Evolutionary conservation across 2,888 invertebrate species (phyloP).

Genomic region (Synanthedon andrenaeformis): DNA sequence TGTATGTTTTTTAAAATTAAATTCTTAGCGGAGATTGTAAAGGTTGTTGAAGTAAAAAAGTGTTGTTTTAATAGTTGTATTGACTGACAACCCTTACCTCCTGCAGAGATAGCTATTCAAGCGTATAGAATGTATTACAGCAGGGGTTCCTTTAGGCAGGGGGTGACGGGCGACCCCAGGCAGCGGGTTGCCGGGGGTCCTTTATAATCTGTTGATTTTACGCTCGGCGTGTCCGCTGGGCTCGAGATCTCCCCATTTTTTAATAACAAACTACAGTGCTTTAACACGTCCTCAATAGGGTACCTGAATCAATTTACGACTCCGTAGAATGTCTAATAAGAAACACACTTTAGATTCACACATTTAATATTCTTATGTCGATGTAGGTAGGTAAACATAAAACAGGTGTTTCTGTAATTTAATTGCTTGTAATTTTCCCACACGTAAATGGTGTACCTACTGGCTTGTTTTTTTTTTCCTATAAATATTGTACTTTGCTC

Average conservation of each 20-base stretch:
- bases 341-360: constrained; percentile 33
- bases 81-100: constrained; percentile 46
- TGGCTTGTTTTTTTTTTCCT: background rate
- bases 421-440: background rate
- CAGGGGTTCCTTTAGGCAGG: constrained; percentile 32
- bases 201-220: constrained; percentile 69
- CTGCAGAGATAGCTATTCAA: constrained; percentile 54
- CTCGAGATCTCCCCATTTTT: constrained; percentile 35
- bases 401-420: constrained; percentile 11
- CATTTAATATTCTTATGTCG: constrained; percentile 21
- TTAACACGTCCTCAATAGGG: constrained; percentile 48
- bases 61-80: no score
- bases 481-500: no score
- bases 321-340: constrained; percentile 21
- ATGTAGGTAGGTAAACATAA: constrained; percentile 11
- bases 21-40: no score
- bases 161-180: constrained; percentile 14
- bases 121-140: constrained; percentile 48
- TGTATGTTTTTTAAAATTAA: no score
- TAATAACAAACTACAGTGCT: constrained; percentile 49
- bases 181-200: constrained; percentile 38
- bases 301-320: constrained; percentile 32
- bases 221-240: constrained; percentile 42
- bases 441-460: background rate
- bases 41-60: no score